Base-by-base conservation (phyloP, 35 echinoderm and acorn worm species). In the Heliocidaris tuberculata region DNA sequence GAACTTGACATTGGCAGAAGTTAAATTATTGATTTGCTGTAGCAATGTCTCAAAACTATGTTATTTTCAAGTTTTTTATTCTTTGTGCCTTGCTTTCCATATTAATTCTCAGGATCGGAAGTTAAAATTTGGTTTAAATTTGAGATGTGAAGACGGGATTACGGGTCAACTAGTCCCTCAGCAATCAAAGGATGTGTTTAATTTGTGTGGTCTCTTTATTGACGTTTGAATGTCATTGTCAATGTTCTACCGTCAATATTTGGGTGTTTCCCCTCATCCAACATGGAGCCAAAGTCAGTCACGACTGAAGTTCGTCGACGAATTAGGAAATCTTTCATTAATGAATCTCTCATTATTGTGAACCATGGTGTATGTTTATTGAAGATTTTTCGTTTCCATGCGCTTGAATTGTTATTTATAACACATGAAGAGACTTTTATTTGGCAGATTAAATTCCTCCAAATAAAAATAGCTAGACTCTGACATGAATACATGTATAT, bases 181-280 rank as follows among this genome's bases (percentile, higher is more conserved):
- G 65, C 65, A 78, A 27, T 78, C 52, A 78, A 6, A 78, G 65
- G 65, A 78, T 78, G 27, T 78, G 65, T 78, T 78, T 78, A 78
- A 78, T 78, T 78, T 78, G 65, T 78, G 65, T 7, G 65, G 65
- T 78, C 19, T 78, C 65, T 27, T 27, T 78, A 78, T 78, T 78
- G 65, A 78, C 27, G 65, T 78, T 78, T 78, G 65, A n/a, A 78
- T 78, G 65, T 78, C 65, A 78, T 78, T 78, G 65, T 78, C 21
- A 78, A 78, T 78, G 65, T n/a, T 78, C 65, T n/a, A 24, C 27
- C 65, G 65, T 78, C 65, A 78, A 78, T 78, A 78, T 78, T 78
- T 78, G 65, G 65, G 65, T 78, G 65, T 78, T 78, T n/a, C 65
- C 65, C 27, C 17, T 27, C 65, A 78, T 21, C 21, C 65, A 19